Percentiles rank a stretch among this genome's conserved stretches.
These are phyloP conservation scores for Pomatorhinus ruficollis DNA, from an alignment of 2,113 vertebrate species.

Conservation along the genomic window DNA sequence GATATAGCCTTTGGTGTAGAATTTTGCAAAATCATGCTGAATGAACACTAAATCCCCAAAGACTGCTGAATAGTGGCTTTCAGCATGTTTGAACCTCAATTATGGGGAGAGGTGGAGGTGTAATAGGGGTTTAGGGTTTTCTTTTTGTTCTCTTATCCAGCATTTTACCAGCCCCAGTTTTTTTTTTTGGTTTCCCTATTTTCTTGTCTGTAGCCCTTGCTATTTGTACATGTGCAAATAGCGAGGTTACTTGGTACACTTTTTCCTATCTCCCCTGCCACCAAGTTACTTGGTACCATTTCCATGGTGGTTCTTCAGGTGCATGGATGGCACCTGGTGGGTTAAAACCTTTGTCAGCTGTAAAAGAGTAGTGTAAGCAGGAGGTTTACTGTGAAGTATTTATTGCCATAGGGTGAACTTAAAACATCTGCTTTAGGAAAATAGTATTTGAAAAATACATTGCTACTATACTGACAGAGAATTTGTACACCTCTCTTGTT, in stretches of 20 bases:
- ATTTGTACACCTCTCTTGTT: background rate
- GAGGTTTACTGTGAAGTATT: background rate
- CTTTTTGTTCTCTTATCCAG: background rate
- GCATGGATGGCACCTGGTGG: background rate
- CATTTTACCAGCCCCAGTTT: background rate
- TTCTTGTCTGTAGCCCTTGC: background rate
- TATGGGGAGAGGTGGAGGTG: background rate
- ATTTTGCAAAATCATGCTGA: background rate
- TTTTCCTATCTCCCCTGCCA: conserved; percentile 26
- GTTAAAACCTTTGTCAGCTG: background rate
- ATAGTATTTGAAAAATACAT: background rate
- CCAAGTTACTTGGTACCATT: conserved; percentile 14
- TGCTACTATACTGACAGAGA: background rate
- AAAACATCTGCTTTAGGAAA: background rate
- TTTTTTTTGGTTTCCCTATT: background rate
- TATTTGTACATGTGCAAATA: background rate
- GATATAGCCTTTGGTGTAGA: background rate
- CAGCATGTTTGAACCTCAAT: background rate
- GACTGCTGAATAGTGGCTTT: conserved; percentile 13
- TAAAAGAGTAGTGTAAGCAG: background rate
- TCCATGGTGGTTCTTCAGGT: background rate
- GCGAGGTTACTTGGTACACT: background rate
- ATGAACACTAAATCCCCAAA: background rate
- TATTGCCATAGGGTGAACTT: background rate
- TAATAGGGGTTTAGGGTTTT: background rate